A percentile compares a stretch with the other conserved stretches of the same genome.
phyloP scores from a whole-genome alignment of 2,888 invertebrate genomes.

The Drosophila kuntzei region DNA sequence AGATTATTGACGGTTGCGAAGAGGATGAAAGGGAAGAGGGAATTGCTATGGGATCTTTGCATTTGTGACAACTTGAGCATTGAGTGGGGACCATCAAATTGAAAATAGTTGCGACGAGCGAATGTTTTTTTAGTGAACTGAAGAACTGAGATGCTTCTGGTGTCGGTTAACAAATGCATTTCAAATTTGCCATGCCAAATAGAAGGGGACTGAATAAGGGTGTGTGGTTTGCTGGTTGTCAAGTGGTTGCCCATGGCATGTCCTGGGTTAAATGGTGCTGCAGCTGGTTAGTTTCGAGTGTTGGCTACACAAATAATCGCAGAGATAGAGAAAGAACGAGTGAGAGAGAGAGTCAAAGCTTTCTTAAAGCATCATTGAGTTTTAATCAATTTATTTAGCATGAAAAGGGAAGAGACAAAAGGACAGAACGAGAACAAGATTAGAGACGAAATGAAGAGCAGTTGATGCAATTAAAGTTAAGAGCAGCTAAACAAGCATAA shows the following conservation, averaged over 20 bases:
- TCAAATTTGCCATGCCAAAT: slow-evolving; percentile 42
- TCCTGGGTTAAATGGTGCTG: slow-evolving; percentile 52
- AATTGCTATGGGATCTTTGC: slow-evolving; percentile 12
- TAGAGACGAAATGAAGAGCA: slow-evolving; percentile 4
- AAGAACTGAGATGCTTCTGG: slow-evolving; percentile 42
- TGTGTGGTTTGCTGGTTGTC: slow-evolving; percentile 28
- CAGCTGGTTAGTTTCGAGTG: slow-evolving; percentile 48
- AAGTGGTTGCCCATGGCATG: slow-evolving; percentile 51
- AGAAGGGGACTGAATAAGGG: not conserved
- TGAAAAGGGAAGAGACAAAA: slow-evolving; percentile 11
- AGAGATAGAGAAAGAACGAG: slow-evolving; percentile 29
- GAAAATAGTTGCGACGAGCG: slow-evolving; percentile 52
- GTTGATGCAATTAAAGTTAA: slow-evolving; percentile 58
- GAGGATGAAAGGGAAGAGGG: not conserved
- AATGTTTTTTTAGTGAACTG: slow-evolving; percentile 61
- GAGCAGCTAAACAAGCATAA: slow-evolving; percentile 49
- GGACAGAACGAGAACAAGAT: slow-evolving; percentile 6
- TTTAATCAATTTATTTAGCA: slow-evolving; percentile 68
- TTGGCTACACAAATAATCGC: slow-evolving; percentile 25
- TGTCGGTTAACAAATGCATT: slow-evolving; percentile 66
- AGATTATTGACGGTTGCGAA: slow-evolving; percentile 2
- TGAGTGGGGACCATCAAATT: slow-evolving; percentile 63
- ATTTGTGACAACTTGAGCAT: slow-evolving; percentile 48
- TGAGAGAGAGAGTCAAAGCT: slow-evolving; percentile 12
- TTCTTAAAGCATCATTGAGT: slow-evolving; percentile 59